Conservation (phyloP, 2,888 invertebrate species). For the Amblyjoppa fuscipennis region DNA sequence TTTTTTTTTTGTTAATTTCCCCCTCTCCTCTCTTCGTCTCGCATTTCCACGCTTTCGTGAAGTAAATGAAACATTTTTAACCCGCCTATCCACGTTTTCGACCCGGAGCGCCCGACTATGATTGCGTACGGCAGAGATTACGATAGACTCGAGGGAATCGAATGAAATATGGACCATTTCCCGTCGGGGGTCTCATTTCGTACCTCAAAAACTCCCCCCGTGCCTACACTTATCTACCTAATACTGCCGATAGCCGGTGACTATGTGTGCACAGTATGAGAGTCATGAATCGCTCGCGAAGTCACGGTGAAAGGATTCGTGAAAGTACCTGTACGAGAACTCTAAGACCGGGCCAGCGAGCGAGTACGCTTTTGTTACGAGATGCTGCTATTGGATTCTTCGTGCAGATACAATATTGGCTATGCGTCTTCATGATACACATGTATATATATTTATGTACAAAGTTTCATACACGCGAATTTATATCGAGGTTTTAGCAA, state of each 20-base stretch:
- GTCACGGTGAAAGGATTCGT: conserved; percentile 73
- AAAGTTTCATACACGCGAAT: conserved; percentile 5
- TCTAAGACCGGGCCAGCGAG: conserved; percentile 52
- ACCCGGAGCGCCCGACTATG: neutral
- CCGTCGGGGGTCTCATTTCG: conserved; percentile 37
- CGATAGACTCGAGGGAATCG: conserved; percentile 13
- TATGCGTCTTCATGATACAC: neutral
- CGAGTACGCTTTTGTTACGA: conserved; percentile 54
- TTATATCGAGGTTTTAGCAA: conserved; percentile 24
- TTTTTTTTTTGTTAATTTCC: neutral
- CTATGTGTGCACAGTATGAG: conserved; percentile 29
- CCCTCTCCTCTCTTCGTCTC: neutral
- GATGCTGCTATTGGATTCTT: conserved; percentile 36
- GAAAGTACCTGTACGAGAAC: conserved; percentile 67
- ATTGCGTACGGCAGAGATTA: conserved; percentile 18
- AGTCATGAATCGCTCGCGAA: conserved; percentile 38
- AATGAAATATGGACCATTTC: conserved; percentile 64
- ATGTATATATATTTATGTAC: neutral
- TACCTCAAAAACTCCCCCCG: conserved; percentile 34
- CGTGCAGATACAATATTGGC: conserved; percentile 10
- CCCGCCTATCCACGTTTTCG: conserved; percentile 6
- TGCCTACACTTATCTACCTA: conserved; percentile 23
- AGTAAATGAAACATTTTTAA: conserved; percentile 5
- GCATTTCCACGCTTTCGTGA: neutral
- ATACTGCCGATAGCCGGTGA: conserved; percentile 30